A percentile compares a stretch with the other conserved stretches of the same genome.
Conservation (phyloP, 2,113 vertebrate species). For the Murina feae region DNA sequence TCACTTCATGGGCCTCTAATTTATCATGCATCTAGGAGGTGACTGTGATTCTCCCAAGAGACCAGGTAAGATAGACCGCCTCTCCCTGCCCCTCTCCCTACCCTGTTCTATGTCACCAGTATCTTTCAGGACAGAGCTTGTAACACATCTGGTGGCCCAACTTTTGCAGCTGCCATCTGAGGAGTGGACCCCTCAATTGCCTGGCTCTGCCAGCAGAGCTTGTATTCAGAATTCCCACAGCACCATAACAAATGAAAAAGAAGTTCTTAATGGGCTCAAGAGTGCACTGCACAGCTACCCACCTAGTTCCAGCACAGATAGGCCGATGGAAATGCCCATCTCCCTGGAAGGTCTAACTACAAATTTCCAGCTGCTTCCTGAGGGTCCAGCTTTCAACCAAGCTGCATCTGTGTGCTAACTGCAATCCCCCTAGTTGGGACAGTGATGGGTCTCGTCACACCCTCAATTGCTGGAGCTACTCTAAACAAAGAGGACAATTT, state of each 20-base stretch:
- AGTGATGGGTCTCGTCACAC: background rate
- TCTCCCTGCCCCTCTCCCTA: background rate
- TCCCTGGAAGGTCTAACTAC: background rate
- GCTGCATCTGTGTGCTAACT: background rate
- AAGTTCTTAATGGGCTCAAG: background rate
- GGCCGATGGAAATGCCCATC: background rate
- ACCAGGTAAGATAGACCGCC: background rate
- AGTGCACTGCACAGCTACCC: background rate
- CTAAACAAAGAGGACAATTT: background rate
- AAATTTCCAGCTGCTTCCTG: background rate
- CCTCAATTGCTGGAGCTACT: background rate
- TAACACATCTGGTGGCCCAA: background rate
- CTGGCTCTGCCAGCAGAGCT: background rate
- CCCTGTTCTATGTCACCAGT: background rate
- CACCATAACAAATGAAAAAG: background rate
- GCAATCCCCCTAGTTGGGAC: background rate
- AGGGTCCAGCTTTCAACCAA: background rate
- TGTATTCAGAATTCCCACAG: background rate
- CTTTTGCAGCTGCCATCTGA: too few relatives aligned
- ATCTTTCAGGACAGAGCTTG: background rate
- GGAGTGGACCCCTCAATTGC: too few relatives aligned
- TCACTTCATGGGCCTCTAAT: background rate
- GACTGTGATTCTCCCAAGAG: background rate
- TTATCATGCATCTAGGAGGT: background rate
- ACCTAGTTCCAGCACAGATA: background rate